Base-by-base conservation (phyloP, 2,797 vertebrate genomes). In the Pipistrellus pipistrellus region DNA sequence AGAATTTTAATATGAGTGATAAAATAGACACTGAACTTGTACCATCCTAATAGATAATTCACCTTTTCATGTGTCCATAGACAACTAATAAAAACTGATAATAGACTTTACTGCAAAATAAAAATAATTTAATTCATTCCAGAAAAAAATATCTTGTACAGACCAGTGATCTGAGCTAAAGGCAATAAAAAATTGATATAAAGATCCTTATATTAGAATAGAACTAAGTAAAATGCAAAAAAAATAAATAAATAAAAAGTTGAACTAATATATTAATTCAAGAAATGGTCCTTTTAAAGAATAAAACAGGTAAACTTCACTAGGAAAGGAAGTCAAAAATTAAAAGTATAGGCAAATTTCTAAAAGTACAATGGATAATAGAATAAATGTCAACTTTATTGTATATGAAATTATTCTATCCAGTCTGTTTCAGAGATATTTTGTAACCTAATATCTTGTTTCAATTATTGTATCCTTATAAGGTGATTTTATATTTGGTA, bases 41-140 rank as follows among this genome's bases (percentile, higher is more conserved):
- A 75, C 23, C 9, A 44, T 15, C 21, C 27, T 80, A 69, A 87
- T 23, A 84, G 66, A 78, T 35, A 64, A 75, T 81, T 53, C 32
- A 82, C 2, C 18, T 57, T 84, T 48, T 85, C 30, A 27, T 64
- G 6, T 30, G 2, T 35, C 20, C 21, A 72, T 64, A 51, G 35
- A 48, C 9, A 21, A 77, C 41, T 80, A 87, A 51, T 11, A 92
- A 75, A 92, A 83, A 23, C 25, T 81, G 18, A 30, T 44, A 41
- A 44, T 17, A 83, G 4, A 59, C 2, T 68, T 25, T 59, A 95
- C 7, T 68, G 1, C 0, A 44, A 91, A 94, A 88, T 64, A 91
- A 91, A 69, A 88, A 82, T 82, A 55, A 95, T 35, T 77, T 38
- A 71, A 46, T 91, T 75, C 64, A 13, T 57, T 72, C 17, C 46